phyloP scores from a whole-genome alignment of 2,888 invertebrate species.

The Mesodorylaimus sp. region DNA sequence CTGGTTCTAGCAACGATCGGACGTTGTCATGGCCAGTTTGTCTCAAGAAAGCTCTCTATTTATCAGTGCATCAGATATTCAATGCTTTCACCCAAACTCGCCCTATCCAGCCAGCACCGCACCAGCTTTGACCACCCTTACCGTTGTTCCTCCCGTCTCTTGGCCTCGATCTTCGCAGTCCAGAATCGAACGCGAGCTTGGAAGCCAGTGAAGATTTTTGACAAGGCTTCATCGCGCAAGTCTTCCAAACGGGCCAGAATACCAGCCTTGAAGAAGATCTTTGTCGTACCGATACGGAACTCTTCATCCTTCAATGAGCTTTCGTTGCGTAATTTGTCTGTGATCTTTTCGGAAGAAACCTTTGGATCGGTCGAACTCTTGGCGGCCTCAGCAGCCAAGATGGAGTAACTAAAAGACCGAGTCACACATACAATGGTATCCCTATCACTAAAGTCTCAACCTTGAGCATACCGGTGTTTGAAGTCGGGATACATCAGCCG shows the following conservation, averaged over 20 bases:
- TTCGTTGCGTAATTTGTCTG: slow-evolving; percentile 1
- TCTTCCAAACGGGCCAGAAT: slow-evolving; percentile 99
- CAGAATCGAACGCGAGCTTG: slow-evolving; percentile 7
- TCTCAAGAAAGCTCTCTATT: no score
- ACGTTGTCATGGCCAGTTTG: no score
- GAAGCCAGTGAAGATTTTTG: slow-evolving; percentile 10
- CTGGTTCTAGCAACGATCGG: no score
- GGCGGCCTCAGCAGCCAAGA: slow-evolving; percentile 82
- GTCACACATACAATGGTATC: no score
- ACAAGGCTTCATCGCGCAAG: slow-evolving; percentile 92
- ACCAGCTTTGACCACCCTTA: no score
- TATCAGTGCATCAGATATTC: no score
- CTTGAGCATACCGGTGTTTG: slow-evolving; percentile 99
- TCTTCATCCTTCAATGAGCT: slow-evolving; percentile 21
- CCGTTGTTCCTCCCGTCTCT: slow-evolving; percentile 3
- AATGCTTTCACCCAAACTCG: no score
- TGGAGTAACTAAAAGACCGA: slow-evolving; percentile 73
- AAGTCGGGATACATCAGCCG: slow-evolving; percentile 99
- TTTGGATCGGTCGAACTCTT: slow-evolving; percentile 41
- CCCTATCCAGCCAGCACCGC: no score
- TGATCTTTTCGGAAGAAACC: slow-evolving; percentile 1
- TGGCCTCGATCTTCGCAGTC: background rate
- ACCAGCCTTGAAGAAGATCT: slow-evolving; percentile 99
- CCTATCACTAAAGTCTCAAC: no score
- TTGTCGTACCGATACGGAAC: slow-evolving; percentile 27